phyloP scores from a whole-genome alignment of 2,113 vertebrate genomes.

The Phalacrocorax pelagicus region DNA sequence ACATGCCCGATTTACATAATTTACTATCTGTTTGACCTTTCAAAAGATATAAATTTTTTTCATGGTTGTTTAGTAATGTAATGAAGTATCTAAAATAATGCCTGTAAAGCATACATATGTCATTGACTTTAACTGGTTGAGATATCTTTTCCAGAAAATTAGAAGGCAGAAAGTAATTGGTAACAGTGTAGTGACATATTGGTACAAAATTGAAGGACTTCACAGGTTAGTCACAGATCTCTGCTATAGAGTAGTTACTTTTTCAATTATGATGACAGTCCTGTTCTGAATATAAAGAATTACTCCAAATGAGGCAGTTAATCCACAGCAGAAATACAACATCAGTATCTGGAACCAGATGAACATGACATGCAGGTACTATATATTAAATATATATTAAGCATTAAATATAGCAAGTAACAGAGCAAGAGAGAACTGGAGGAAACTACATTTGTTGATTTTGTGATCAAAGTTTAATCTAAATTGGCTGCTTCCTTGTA shows the following conservation, averaged over 20 bases:
- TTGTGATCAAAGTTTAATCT: background rate
- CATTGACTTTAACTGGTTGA: background rate
- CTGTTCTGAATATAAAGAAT: background rate
- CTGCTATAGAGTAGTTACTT: background rate
- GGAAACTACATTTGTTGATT: background rate
- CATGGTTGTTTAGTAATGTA: background rate
- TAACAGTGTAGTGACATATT: background rate
- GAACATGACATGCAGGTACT: background rate
- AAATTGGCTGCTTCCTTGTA: background rate
- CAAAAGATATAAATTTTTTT: background rate
- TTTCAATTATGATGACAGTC: background rate
- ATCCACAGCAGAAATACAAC: background rate
- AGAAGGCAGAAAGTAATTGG: background rate
- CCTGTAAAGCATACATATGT: background rate
- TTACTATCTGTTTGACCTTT: background rate
- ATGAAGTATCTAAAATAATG: background rate
- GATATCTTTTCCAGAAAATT: background rate
- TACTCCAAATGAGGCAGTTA: background rate
- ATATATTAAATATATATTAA: background rate
- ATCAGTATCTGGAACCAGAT: background rate
- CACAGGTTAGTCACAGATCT: background rate
- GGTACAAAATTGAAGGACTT: background rate
- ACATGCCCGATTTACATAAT: background rate
- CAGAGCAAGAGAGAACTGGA: background rate
- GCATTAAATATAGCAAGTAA: background rate